Conservation (phyloP, 2,888 invertebrate genomes). For the Timandra comae region DNA sequence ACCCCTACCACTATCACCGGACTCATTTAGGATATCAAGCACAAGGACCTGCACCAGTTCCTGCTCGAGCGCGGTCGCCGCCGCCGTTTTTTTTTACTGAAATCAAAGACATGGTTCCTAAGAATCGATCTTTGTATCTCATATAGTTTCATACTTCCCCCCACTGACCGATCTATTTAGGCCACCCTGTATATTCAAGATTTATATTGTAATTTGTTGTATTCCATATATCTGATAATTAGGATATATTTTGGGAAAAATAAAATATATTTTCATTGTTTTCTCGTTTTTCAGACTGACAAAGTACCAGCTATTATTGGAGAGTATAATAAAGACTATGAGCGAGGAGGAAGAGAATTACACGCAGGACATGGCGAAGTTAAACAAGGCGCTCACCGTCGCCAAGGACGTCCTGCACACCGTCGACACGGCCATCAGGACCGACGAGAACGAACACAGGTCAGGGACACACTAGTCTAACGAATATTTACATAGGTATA, state of each 20-base stretch:
- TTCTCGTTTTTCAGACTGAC: constrained; percentile 44
- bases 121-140: too few species aligned
- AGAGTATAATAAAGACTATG: constrained; percentile 59
- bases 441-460: constrained; percentile 69
- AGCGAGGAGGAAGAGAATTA: constrained; percentile 33
- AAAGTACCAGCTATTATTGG: constrained; percentile 67
- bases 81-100: too few species aligned
- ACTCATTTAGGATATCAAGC: too few species aligned
- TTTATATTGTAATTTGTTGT: too few species aligned
- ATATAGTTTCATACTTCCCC: too few species aligned
- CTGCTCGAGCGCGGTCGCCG: constrained; percentile 85
- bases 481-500: too few species aligned
- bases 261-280: background rate
- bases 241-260: background rate
- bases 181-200: too few species aligned
- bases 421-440: constrained; percentile 63
- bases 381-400: constrained; percentile 45
- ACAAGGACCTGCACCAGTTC: constrained; percentile 87
- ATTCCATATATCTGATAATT: too few species aligned
- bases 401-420: constrained; percentile 63
- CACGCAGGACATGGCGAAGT: constrained; percentile 37
- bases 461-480: constrained; percentile 14
- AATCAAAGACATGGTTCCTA: too few species aligned
- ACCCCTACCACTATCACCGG: too few species aligned
- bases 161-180: too few species aligned